These are phyloP conservation scores for Microplitis demolitor DNA, from an alignment of 1,140 invertebrate species.

Conservation along the genomic window DNA sequence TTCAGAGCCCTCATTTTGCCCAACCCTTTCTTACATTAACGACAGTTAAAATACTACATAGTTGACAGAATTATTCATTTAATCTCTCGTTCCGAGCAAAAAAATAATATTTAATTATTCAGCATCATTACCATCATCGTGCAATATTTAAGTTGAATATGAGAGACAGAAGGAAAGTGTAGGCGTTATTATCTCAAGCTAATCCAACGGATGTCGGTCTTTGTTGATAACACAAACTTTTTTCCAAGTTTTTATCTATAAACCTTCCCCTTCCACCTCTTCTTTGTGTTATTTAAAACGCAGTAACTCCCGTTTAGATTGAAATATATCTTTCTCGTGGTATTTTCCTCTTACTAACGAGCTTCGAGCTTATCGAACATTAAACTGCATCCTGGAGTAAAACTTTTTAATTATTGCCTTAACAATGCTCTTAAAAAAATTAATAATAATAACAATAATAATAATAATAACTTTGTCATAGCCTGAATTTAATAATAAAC, in stretches of 20 bases:
- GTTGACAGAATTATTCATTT: too few species aligned
- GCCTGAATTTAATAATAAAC: background rate
- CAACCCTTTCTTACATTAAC: too few species aligned
- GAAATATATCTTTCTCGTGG: background rate
- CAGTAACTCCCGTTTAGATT: constrained; percentile 3
- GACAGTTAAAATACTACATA: too few species aligned
- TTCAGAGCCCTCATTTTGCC: too few species aligned
- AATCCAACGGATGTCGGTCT: constrained; percentile 59
- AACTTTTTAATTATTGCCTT: background rate
- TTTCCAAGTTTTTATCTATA: constrained; percentile 55
- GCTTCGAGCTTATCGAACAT: constrained; percentile 20
- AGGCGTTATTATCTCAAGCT: constrained; percentile 56
- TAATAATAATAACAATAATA: background rate
- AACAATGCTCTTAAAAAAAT: background rate
- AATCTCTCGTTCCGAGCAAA: background rate
- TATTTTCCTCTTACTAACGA: constrained; percentile 31
- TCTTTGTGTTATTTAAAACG: constrained; percentile 9
- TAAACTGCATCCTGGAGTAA: constrained; percentile 23
- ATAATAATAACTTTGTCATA: background rate
- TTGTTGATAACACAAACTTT: constrained; percentile 56
- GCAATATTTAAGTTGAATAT: constrained; percentile 1
- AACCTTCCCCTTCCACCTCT: constrained; percentile 7
- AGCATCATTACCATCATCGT: background rate
- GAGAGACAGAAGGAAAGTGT: constrained; percentile 52
- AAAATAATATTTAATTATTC: background rate